Conservation (phyloP, 2,113 vertebrate genomes). For the Bujurquina vittata region DNA sequence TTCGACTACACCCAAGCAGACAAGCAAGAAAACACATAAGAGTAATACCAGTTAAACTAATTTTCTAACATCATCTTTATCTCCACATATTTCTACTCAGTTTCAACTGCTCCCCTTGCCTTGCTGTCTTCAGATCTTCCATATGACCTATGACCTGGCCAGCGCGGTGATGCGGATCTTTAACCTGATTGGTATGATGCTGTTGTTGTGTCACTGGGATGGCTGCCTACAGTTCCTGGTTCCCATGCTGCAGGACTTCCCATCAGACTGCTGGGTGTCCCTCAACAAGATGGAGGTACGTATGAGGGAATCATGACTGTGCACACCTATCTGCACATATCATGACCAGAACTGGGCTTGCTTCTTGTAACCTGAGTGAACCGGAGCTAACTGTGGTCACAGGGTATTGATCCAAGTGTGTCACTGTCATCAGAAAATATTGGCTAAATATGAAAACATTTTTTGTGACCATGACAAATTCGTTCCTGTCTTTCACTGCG, state of each 20-base stretch:
- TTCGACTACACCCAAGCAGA: background rate
- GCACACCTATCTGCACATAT: background rate
- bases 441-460: slow-evolving; percentile 25
- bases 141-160: slow-evolving; percentile 98
- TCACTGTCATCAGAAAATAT: slow-evolving; percentile 17
- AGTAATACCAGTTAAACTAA: fast-evolving
- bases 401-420: slow-evolving; percentile 7
- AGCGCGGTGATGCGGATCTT: slow-evolving; percentile 96
- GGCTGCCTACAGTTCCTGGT: slow-evolving; percentile 98
- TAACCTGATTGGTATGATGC: slow-evolving; percentile 98
- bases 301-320: slow-evolving; percentile 5
- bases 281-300: slow-evolving; percentile 97
- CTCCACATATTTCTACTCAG: background rate
- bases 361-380: slow-evolving; percentile 13
- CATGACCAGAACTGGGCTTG: background rate
- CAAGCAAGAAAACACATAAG: background rate
- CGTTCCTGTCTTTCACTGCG: background rate
- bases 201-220: slow-evolving; percentile 96
- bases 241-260: slow-evolving; percentile 98
- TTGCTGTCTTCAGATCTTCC: slow-evolving; percentile 87
- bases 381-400: background rate
- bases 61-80: background rate
- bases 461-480: slow-evolving; percentile 10
- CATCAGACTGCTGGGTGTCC: slow-evolving; percentile 95
- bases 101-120: slow-evolving; percentile 12